Evolutionary conservation across 2,113 vertebrate genomes (phyloP).

Genomic region (Lepisosteus osseus): DNA sequence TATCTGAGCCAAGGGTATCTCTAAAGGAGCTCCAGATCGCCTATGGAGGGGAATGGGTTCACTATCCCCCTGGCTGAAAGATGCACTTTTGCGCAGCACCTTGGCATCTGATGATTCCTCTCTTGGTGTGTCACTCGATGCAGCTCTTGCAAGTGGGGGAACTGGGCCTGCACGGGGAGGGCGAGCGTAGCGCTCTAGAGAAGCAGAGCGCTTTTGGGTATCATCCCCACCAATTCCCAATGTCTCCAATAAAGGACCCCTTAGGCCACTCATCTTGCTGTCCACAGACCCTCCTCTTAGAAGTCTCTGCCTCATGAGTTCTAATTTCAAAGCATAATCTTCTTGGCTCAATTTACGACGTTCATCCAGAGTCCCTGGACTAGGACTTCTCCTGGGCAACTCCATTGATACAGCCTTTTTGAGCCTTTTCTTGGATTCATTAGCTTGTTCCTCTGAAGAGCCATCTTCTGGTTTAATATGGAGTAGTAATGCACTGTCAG

Average conservation of each 20-base stretch:
- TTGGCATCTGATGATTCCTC: conserved; percentile 67
- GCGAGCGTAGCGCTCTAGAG: conserved; percentile 57
- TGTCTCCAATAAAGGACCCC: conserved; percentile 90
- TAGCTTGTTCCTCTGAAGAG: conserved; percentile 44
- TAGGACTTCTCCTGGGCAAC: conserved; percentile 71
- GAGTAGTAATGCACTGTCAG: conserved; percentile 80
- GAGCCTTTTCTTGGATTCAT: conserved; percentile 60
- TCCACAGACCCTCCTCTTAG: conserved; percentile 79
- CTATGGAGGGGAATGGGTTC: conserved; percentile 84
- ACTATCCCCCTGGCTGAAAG: conserved; percentile 87
- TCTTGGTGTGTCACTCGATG: conserved; percentile 78
- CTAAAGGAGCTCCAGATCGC: conserved; percentile 83
- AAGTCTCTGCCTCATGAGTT: conserved; percentile 87
- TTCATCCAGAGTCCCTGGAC: conserved; percentile 70
- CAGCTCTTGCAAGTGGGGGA: conserved; percentile 74
- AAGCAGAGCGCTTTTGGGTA: conserved; percentile 49
- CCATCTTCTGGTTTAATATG: conserved; percentile 56
- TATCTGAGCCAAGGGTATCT: conserved; percentile 82
- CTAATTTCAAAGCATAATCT: conserved; percentile 84
- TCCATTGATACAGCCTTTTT: conserved; percentile 87
- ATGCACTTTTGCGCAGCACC: conserved; percentile 86
- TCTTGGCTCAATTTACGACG: conserved; percentile 76
- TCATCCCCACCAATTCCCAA: conserved; percentile 72
- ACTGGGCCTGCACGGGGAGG: conserved; percentile 59
- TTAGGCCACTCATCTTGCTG: conserved; percentile 87